phyloP scores from a whole-genome alignment of 1,140 invertebrate genomes.

The Drosophila bocqueti region DNA sequence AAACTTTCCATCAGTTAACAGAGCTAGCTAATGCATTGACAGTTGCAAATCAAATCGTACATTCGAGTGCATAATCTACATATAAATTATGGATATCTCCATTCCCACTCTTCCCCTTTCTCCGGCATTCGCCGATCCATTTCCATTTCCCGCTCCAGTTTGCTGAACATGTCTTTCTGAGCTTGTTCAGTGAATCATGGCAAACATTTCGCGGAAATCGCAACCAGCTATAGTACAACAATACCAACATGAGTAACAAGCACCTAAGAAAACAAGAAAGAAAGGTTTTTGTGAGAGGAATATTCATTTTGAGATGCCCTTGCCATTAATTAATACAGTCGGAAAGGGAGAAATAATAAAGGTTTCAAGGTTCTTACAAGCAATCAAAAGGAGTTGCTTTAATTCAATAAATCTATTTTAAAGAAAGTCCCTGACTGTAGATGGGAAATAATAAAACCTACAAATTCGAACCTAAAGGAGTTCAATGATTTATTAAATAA shows the following conservation, averaged over 20 bases:
- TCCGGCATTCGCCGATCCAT: slow-evolving; percentile 30
- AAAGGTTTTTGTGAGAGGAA: slow-evolving; percentile 1
- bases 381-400: too few species aligned
- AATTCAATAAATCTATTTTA: not conserved
- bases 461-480: not conserved
- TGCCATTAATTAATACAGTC: not conserved
- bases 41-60: slow-evolving; percentile 76
- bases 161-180: slow-evolving; percentile 46
- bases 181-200: slow-evolving; percentile 77
- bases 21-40: slow-evolving; percentile 60
- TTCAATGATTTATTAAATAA: not conserved
- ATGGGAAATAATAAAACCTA: not conserved
- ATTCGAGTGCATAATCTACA: slow-evolving; percentile 65
- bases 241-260: slow-evolving; percentile 37
- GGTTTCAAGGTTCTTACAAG: too few species aligned
- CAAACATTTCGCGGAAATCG: slow-evolving; percentile 75
- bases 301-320: slow-evolving; percentile 5
- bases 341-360: not conserved
- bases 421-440: not conserved
- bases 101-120: slow-evolving; percentile 1
- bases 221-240: slow-evolving; percentile 44
- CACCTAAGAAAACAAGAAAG: slow-evolving; percentile 39
- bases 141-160: slow-evolving; percentile 49
- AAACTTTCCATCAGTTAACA: slow-evolving; percentile 70
- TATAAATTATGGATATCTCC: slow-evolving; percentile 68